phyloP scores from a whole-genome alignment of 2,797 vertebrate genomes.

The Kryptolebias ocellatus region DNA sequence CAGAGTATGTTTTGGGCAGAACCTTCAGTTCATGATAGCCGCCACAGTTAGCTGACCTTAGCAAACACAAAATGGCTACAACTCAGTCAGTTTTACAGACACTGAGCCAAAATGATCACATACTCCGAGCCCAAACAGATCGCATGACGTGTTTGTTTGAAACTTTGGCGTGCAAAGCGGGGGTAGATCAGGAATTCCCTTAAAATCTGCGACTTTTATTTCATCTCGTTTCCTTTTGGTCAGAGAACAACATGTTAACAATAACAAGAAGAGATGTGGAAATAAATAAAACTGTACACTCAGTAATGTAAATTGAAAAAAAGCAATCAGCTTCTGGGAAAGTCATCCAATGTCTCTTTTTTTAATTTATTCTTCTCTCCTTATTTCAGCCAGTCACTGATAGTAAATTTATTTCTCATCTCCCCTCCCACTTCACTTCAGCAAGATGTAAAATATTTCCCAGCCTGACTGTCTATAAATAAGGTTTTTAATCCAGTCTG shows the following conservation, averaged over 20 bases:
- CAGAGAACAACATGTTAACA: too few relatives aligned
- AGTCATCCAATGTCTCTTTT: neutral
- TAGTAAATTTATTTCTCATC: slow-evolving; percentile 40
- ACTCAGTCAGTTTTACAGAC: too few relatives aligned
- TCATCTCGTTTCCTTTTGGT: neutral
- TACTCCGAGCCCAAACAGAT: too few relatives aligned
- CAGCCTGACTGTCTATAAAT: slow-evolving; percentile 33
- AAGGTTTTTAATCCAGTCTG: neutral
- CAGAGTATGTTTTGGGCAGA: too few relatives aligned
- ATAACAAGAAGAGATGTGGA: neutral
- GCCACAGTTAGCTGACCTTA: too few relatives aligned
- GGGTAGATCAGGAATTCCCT: too few relatives aligned
- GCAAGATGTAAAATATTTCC: slow-evolving; percentile 2
- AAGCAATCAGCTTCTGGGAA: slow-evolving; percentile 6
- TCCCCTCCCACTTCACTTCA: slow-evolving; percentile 9
- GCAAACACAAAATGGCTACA: too few relatives aligned
- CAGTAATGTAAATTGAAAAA: slow-evolving; percentile 18
- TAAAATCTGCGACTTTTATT: too few relatives aligned
- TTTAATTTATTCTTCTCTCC: neutral
- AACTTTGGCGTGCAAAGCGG: too few relatives aligned
- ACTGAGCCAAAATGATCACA: too few relatives aligned
- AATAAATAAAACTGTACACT: slow-evolving; percentile 4
- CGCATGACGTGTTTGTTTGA: too few relatives aligned
- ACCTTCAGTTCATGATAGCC: too few relatives aligned
- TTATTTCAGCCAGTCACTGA: neutral